Evolutionary conservation across 2,113 vertebrate species (phyloP).

Genomic region (Boulengeromyrus knoepffleri): DNA sequence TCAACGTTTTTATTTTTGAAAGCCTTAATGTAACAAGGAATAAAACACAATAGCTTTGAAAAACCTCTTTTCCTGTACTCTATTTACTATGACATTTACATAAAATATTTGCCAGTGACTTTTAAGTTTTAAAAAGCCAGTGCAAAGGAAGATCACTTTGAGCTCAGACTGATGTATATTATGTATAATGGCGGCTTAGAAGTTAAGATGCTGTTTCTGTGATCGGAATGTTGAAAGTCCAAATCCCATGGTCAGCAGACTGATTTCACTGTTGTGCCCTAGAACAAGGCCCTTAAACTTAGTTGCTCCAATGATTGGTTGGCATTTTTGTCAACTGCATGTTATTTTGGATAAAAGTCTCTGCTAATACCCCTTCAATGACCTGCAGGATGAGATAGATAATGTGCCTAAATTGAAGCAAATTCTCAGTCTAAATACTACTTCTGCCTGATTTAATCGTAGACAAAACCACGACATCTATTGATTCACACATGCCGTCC

Average conservation of each 20-base stretch:
- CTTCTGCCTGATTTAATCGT: background rate
- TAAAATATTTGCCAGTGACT: background rate
- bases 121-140: background rate
- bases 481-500: background rate
- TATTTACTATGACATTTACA: background rate
- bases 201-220: background rate
- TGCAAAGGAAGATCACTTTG: background rate
- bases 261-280: background rate
- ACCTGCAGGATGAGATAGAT: background rate
- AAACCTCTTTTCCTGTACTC: background rate
- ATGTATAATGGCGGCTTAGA: background rate
- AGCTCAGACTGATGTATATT: background rate
- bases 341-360: background rate
- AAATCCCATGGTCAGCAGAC: background rate
- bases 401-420: background rate
- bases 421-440: background rate
- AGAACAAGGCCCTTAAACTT: background rate
- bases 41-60: background rate
- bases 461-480: background rate
- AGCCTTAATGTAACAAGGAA: background rate
- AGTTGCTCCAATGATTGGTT: background rate
- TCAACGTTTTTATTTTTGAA: background rate
- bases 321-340: background rate
- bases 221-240: background rate
- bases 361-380: background rate